Evolutionary conservation across 2,888 invertebrate species (phyloP).

Genomic region (Odontocolon sp.): DNA sequence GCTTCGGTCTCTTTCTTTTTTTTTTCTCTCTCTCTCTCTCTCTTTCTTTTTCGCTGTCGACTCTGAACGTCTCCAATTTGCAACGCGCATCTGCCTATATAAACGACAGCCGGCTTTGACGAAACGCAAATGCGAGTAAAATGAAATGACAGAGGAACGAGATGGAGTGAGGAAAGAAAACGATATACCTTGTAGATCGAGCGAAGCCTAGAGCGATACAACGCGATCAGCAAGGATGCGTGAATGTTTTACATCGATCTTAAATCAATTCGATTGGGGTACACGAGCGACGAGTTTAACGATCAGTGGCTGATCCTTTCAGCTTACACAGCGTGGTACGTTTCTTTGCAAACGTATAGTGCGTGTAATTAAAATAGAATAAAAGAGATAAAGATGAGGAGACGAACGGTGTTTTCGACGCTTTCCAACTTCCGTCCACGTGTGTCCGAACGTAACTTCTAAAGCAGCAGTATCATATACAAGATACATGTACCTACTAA

Average conservation of each 20-base stretch:
- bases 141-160: constrained; percentile 16
- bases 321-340: too few relatives aligned
- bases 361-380: background rate
- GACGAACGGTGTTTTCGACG: background rate
- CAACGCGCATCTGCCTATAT: constrained; percentile 75
- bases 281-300: too few relatives aligned
- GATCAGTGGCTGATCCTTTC: too few relatives aligned
- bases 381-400: background rate
- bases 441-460: background rate
- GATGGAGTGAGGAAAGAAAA: constrained; percentile 8
- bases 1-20: constrained; percentile 36
- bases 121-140: constrained; percentile 73
- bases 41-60: too few relatives aligned
- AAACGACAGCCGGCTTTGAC: constrained; percentile 77
- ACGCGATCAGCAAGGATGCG: too few relatives aligned
- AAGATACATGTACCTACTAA: too few relatives aligned
- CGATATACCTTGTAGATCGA: constrained; percentile 11
- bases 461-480: background rate
- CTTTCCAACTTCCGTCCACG: constrained; percentile 1
- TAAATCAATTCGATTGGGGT: too few relatives aligned
- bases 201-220: background rate
- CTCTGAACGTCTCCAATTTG: constrained; percentile 73
- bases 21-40: constrained; percentile 31
- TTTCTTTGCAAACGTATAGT: background rate
- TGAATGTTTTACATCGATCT: too few relatives aligned